phyloP scores from a whole-genome alignment of 2,113 vertebrate species.

The Glareola pratincola region DNA sequence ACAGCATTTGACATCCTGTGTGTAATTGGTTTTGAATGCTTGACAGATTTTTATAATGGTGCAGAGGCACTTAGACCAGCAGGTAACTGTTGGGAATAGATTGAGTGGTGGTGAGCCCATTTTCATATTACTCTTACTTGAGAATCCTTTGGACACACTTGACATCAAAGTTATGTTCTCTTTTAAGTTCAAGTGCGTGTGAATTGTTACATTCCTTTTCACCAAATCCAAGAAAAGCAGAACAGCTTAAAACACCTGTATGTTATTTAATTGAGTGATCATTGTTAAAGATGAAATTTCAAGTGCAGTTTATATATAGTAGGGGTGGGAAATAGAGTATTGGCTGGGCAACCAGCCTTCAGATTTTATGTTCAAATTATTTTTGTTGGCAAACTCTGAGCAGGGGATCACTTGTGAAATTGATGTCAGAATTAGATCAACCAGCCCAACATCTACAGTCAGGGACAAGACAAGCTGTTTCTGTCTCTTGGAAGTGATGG shows the following conservation, averaged over 20 bases:
- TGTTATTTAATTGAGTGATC: slow-evolving; percentile 29
- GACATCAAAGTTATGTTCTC: slow-evolving; percentile 49
- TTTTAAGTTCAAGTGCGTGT: slow-evolving; percentile 26
- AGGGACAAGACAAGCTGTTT: background rate
- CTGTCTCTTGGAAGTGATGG: background rate
- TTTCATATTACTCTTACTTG: slow-evolving; percentile 57
- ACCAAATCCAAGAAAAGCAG: slow-evolving; percentile 3
- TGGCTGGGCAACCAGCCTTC: background rate
- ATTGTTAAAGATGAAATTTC: background rate
- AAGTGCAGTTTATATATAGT: background rate
- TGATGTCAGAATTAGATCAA: background rate
- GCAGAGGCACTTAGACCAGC: slow-evolving; percentile 57
- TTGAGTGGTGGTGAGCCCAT: slow-evolving; percentile 49
- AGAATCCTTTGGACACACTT: slow-evolving; percentile 57
- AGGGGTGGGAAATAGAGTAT: background rate
- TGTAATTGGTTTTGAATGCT: slow-evolving; percentile 73
- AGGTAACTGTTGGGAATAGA: slow-evolving; percentile 69
- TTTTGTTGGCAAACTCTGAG: background rate
- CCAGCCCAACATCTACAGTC: background rate
- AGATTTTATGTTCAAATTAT: background rate
- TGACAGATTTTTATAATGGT: slow-evolving; percentile 62
- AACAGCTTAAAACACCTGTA: background rate
- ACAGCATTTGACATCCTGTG: slow-evolving; percentile 65
- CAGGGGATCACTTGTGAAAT: background rate
- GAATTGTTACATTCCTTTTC: background rate